These are phyloP conservation scores for Platyura marginata DNA, from an alignment of 1,140 invertebrate species.

Conservation along the genomic window DNA sequence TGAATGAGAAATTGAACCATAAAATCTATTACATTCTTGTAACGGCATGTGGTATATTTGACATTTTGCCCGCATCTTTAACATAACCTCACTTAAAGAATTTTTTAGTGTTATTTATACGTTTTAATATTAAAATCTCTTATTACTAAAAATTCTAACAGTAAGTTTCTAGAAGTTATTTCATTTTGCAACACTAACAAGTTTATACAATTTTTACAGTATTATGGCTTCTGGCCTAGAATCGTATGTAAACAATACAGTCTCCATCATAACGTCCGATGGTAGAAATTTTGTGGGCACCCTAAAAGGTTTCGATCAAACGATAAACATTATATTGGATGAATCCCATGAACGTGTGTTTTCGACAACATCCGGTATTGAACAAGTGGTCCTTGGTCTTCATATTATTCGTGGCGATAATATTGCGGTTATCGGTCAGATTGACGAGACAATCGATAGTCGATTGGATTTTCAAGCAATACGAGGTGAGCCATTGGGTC, in stretches of 20 bases:
- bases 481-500: conserved; percentile 74
- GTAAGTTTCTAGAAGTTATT: no score
- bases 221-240: conserved; percentile 68
- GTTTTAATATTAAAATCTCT: no score
- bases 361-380: conserved; percentile 75
- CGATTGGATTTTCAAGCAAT: conserved; percentile 67
- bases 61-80: no score
- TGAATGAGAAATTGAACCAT: no score
- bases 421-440: conserved; percentile 83
- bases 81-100: no score
- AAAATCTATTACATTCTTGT: no score
- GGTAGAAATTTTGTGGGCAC: conserved; percentile 87
- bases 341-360: conserved; percentile 96
- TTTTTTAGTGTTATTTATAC: no score
- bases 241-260: conserved; percentile 75
- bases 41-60: no score
- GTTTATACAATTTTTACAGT: neutral
- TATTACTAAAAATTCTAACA: no score
- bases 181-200: no score
- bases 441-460: conserved; percentile 80
- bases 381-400: conserved; percentile 89
- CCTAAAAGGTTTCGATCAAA: conserved; percentile 79
- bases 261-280: conserved; percentile 87
- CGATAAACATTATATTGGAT: conserved; percentile 93
- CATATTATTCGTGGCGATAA: conserved; percentile 97